A percentile compares a stretch with the other conserved stretches of the same genome.
Evolutionary conservation across 2,797 vertebrate species (phyloP).

Genomic region (Distichodus sexfasciatus): DNA sequence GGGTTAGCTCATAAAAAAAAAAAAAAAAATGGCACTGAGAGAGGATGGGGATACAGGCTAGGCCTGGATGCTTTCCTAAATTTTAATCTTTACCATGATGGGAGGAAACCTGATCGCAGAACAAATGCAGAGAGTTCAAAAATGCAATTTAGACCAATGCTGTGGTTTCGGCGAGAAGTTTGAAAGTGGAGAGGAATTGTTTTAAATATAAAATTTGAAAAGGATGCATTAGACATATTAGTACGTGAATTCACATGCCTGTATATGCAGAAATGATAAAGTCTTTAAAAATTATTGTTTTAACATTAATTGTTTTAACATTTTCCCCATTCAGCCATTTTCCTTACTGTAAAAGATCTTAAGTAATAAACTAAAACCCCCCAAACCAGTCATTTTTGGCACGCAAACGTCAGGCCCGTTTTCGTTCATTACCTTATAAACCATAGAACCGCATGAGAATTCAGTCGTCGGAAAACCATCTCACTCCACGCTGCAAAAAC

Average conservation of each 20-base stretch:
- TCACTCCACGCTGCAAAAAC: slow-evolving; percentile 4
- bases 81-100: background rate
- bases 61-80: background rate
- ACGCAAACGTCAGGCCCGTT: background rate
- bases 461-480: background rate
- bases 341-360: no score
- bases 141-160: no score
- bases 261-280: no score
- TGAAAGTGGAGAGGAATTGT: background rate
- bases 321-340: no score
- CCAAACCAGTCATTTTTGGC: background rate
- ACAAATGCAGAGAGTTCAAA: no score
- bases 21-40: background rate
- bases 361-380: background rate
- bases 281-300: no score
- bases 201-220: background rate
- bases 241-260: background rate
- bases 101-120: background rate
- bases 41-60: background rate
- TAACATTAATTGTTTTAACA: no score
- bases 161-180: no score
- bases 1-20: slow-evolving; percentile 26
- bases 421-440: background rate
- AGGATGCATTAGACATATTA: background rate
- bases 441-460: background rate